Evolutionary conservation across 2,888 invertebrate species (phyloP), one percentile per base, ranked within the genome.

Genomic region (Hermodice carunculata): DNA sequence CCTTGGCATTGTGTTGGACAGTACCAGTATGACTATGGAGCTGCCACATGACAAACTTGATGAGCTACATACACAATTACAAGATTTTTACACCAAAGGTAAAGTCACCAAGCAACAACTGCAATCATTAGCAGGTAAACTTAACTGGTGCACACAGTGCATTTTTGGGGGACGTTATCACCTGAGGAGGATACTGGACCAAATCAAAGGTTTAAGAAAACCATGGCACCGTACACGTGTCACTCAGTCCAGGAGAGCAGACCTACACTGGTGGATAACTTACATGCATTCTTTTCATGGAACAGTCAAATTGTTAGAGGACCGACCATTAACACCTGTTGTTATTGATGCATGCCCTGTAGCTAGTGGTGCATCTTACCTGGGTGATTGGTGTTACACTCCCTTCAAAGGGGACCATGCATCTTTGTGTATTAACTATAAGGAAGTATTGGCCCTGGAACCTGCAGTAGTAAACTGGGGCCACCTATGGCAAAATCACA

Each of bases 211-310:
- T n/a, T n/a, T n/a, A n/a, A n/a, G n/a, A n/a, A n/a, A n/a, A n/a
- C n/a, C n/a, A n/a, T n/a, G n/a, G n/a, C n/a, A n/a, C n/a, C n/a
- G n/a, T n/a, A n/a, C n/a, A n/a, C n/a, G n/a, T n/a, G n/a, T n/a
- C n/a, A n/a, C n/a, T n/a, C n/a, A n/a, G n/a, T n/a, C n/a, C 4
- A 24, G 24, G 24, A 40, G 28, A 5, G 22, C 17, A 6, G 56
- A 56, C 29, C n/a, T 56, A 11, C 8, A 43, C 3, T 56, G 56
- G 56, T 56, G 56, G 56, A 14, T 24, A 6, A n/a, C 24, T 42
- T 43, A 17, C 29, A 17, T 56, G 37, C 44, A n/a, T 8, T 14
- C 26, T 17, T 56, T 56, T 26, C 42, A 56, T 28, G 29, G 43
- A 11, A 14, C 26, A 42, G 5, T 42, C 5, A 28, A 28, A 8